These are phyloP conservation scores for Aromia moschata DNA, from an alignment of 2,888 invertebrate species.

Conservation along the genomic window DNA sequence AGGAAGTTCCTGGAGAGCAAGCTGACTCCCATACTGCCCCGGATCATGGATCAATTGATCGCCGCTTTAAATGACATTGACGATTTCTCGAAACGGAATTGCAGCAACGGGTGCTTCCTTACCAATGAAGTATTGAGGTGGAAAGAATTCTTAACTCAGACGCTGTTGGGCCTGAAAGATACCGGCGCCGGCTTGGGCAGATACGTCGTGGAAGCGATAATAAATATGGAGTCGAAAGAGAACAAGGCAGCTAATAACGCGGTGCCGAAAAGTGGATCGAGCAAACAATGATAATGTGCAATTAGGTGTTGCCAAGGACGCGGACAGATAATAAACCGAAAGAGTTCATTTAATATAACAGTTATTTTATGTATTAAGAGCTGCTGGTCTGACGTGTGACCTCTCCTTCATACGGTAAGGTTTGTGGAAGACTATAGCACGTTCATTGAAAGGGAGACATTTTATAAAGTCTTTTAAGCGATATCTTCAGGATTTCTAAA, in stretches of 20 bases:
- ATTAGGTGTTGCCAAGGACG: neutral
- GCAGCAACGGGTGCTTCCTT: constrained; percentile 26
- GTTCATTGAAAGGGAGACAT: too few relatives aligned
- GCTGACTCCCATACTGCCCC: constrained; percentile 10
- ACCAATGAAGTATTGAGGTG: constrained; percentile 11
- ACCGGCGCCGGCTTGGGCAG: neutral
- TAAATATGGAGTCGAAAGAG: neutral
- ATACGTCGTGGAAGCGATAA: neutral
- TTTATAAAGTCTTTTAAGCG: too few relatives aligned
- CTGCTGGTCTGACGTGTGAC: too few relatives aligned
- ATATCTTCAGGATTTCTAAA: too few relatives aligned
- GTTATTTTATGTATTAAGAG: constrained; percentile 4
- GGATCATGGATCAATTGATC: constrained; percentile 6
- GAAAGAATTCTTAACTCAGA: neutral
- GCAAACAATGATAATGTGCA: neutral
- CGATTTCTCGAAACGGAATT: neutral
- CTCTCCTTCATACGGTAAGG: too few relatives aligned
- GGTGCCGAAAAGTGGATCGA: neutral
- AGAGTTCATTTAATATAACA: neutral
- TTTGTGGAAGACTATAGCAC: too few relatives aligned
- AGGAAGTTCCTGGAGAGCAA: too few relatives aligned
- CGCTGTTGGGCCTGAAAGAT: neutral
- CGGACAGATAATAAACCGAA: constrained; percentile 1
- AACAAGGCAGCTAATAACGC: neutral
- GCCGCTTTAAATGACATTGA: constrained; percentile 1